Conservation (phyloP, 2,888 invertebrate species). For the Drosophila lacicola region DNA sequence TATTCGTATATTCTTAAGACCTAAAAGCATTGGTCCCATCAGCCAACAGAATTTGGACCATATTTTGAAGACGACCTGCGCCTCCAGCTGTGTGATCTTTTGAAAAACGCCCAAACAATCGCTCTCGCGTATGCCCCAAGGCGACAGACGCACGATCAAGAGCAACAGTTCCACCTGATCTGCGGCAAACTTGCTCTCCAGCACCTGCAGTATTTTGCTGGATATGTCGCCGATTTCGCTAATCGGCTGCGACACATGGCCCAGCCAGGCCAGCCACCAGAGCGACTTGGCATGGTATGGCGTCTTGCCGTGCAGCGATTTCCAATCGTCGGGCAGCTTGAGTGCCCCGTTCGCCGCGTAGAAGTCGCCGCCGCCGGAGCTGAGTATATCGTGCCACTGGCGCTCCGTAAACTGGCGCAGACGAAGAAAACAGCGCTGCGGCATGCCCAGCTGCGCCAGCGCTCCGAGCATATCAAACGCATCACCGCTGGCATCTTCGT, state of each 20-base stretch:
- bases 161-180: constrained; percentile 89
- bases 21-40: constrained; percentile 84
- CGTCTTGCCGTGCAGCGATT: constrained; percentile 79
- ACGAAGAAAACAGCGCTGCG: constrained; percentile 80
- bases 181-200: constrained; percentile 89
- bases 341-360: constrained; percentile 83
- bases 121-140: constrained; percentile 92
- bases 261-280: constrained; percentile 88
- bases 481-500: constrained; percentile 48
- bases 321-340: constrained; percentile 83
- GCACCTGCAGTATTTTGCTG: constrained; percentile 88
- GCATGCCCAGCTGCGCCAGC: constrained; percentile 77
- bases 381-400: constrained; percentile 84
- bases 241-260: constrained; percentile 86
- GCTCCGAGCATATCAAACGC: constrained; percentile 70
- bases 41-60: constrained; percentile 85
- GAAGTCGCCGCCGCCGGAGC: constrained; percentile 83
- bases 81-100: constrained; percentile 81
- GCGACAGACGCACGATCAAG: constrained; percentile 90
- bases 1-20: constrained; percentile 83
- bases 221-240: constrained; percentile 86
- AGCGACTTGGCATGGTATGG: constrained; percentile 85
- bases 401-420: constrained; percentile 82
- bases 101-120: constrained; percentile 87
- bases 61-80: constrained; percentile 81